These are phyloP conservation scores for Peromyscus polionotus DNA, from an alignment of 2,113 vertebrate genomes.

Conservation along the genomic window DNA sequence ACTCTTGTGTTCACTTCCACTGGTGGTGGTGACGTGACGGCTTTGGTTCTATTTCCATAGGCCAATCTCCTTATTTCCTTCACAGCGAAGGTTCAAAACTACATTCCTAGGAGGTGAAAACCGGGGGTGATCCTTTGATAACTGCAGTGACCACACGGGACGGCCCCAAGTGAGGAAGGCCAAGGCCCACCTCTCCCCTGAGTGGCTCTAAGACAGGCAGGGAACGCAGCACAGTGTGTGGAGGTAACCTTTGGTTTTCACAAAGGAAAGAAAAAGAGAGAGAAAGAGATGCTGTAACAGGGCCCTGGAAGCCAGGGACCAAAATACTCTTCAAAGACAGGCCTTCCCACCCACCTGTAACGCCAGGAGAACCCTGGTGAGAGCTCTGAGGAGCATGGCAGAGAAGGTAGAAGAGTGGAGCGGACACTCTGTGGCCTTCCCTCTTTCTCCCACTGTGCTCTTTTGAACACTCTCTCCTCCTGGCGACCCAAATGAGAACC, in stretches of 20 bases:
- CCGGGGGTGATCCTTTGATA: neutral
- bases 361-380: neutral
- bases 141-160: neutral
- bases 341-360: neutral
- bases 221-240: too few species aligned
- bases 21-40: neutral
- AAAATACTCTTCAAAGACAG: neutral
- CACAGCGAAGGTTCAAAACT: neutral
- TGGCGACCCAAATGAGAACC: neutral
- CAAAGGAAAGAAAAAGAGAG: neutral
- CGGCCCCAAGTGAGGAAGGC: neutral
- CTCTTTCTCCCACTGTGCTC: neutral
- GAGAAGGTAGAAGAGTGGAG: neutral
- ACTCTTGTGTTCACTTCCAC: fast-evolving
- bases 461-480: neutral
- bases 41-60: neutral
- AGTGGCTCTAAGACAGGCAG: neutral
- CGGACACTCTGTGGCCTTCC: neutral
- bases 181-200: neutral
- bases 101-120: neutral
- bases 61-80: neutral
- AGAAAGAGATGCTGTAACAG: too few species aligned
- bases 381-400: fast-evolving
- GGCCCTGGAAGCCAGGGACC: neutral
- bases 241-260: neutral